These are phyloP conservation scores for Apteryx owenii DNA, from an alignment of 2,113 vertebrate genomes.

Conservation along the genomic window DNA sequence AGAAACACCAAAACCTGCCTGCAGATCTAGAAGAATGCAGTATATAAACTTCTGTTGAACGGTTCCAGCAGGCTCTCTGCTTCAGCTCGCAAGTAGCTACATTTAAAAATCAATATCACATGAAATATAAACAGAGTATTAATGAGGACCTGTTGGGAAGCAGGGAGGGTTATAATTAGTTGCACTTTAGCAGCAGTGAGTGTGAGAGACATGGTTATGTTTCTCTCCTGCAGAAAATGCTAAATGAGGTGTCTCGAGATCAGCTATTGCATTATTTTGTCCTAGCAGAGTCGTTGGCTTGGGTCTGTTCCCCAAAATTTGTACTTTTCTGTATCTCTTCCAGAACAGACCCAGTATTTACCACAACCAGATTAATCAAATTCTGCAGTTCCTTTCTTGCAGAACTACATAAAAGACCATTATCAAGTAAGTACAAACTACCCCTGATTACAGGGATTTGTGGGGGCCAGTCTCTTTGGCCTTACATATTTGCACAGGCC, in stretches of 20 bases:
- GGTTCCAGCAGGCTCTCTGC: background rate
- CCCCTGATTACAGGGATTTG: background rate
- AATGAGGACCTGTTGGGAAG: slow-evolving; percentile 40
- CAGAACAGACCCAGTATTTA: background rate
- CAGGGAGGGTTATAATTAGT: slow-evolving; percentile 23
- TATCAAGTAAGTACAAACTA: background rate
- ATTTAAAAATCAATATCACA: slow-evolving; percentile 18
- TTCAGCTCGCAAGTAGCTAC: background rate
- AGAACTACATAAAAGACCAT: background rate
- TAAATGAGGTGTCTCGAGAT: background rate
- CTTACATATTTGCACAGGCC: background rate
- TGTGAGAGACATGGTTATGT: background rate
- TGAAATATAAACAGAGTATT: slow-evolving; percentile 44
- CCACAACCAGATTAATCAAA: background rate
- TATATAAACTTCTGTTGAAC: background rate
- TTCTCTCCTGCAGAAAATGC: slow-evolving; percentile 3
- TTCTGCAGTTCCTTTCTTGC: background rate
- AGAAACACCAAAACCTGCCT: background rate
- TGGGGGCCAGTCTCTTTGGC: background rate
- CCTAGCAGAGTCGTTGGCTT: background rate
- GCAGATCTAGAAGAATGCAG: background rate
- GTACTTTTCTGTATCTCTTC: background rate
- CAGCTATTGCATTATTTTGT: background rate
- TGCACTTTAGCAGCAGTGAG: background rate
- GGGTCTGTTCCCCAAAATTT: background rate